phyloP scores from a whole-genome alignment of 2,888 invertebrate genomes.

The Tolmerus cingulatus region DNA sequence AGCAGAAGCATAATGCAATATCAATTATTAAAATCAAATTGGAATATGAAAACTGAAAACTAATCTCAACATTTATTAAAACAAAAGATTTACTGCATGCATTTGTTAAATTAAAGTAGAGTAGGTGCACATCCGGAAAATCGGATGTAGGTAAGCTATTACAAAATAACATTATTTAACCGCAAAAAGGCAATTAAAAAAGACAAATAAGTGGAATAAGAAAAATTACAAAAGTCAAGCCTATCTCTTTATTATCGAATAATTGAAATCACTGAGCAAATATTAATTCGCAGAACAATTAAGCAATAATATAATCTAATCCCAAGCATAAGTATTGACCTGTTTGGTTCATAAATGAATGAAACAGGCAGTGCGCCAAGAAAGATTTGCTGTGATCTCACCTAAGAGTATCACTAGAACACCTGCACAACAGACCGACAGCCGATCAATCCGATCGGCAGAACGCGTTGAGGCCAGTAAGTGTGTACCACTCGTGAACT shows the following conservation, averaged over 20 bases:
- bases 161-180: background rate
- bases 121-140: too few species aligned
- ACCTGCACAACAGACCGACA: background rate
- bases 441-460: background rate
- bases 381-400: background rate
- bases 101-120: too few species aligned
- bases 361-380: background rate
- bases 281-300: background rate
- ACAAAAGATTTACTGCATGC: too few species aligned
- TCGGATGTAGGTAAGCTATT: too few species aligned
- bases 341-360: background rate
- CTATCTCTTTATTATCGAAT: background rate
- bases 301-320: background rate
- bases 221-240: background rate
- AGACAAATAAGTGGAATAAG: background rate
- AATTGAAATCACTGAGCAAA: background rate
- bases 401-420: background rate
- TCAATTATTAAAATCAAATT: too few species aligned
- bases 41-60: too few species aligned
- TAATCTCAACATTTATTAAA: too few species aligned
- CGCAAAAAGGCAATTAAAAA: background rate
- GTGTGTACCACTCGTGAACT: background rate
- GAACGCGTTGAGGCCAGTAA: background rate
- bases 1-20: too few species aligned
- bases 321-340: background rate